These are phyloP conservation scores for Rhincodon typus DNA, from an alignment of 2,797 vertebrate species.

Conservation along the genomic window DNA sequence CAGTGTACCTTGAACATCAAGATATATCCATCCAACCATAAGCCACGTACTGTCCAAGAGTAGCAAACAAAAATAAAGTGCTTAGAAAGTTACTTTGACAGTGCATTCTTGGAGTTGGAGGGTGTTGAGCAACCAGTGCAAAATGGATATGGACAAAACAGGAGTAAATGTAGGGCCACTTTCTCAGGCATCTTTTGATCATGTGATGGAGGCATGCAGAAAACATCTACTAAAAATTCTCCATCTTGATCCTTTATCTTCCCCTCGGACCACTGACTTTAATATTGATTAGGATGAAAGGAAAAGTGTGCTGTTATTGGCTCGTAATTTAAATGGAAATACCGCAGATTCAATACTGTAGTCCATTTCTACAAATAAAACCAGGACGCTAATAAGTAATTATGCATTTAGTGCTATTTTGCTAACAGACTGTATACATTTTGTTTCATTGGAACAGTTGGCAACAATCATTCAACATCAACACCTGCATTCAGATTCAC, in stretches of 20 bases:
- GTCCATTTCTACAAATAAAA: background rate
- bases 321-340: background rate
- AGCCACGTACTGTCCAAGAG: no score
- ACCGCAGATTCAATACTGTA: background rate
- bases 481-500: background rate
- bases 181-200: background rate
- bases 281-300: background rate
- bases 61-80: no score
- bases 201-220: background rate
- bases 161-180: no score
- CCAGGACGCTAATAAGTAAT: background rate
- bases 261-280: background rate
- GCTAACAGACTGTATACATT: no score
- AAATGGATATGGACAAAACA: background rate
- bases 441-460: no score
- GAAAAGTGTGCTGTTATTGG: background rate
- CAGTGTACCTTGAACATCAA: background rate
- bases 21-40: background rate
- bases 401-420: no score
- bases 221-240: background rate
- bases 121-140: no score
- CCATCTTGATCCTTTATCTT: background rate
- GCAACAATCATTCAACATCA: background rate
- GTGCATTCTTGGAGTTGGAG: no score
- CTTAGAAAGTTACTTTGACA: no score